These are phyloP conservation scores for Pyralis farinalis DNA, from an alignment of 2,888 invertebrate species.

Conservation along the genomic window DNA sequence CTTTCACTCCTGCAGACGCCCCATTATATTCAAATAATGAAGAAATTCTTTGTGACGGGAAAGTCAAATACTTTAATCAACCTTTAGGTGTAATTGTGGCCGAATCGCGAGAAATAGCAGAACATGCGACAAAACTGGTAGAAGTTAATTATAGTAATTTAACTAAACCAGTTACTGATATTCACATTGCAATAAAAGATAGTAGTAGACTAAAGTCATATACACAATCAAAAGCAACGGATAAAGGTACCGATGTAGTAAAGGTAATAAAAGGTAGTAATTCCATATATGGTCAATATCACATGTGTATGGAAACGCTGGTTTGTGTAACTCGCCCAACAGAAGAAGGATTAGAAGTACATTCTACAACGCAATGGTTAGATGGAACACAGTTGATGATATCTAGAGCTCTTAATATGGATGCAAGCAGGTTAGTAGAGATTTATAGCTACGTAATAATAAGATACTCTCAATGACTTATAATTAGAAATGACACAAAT, in stretches of 20 bases:
- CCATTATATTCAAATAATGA: slow-evolving; percentile 30
- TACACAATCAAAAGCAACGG: slow-evolving; percentile 22
- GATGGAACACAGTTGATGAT: slow-evolving; percentile 76
- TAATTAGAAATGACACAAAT: no score
- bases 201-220: slow-evolving; percentile 20
- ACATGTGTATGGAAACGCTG: slow-evolving; percentile 87
- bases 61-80: slow-evolving; percentile 40
- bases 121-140: slow-evolving; percentile 77
- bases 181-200: slow-evolving; percentile 29
- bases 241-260: slow-evolving; percentile 41
- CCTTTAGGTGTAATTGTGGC: slow-evolving; percentile 77
- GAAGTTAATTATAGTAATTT: slow-evolving; percentile 70
- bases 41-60: slow-evolving; percentile 46
- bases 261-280: slow-evolving; percentile 68
- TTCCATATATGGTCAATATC: slow-evolving; percentile 82
- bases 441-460: no score
- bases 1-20: slow-evolving; percentile 47
- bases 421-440: slow-evolving; percentile 74
- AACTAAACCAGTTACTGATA: slow-evolving; percentile 32
- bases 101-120: slow-evolving; percentile 69
- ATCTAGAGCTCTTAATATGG: slow-evolving; percentile 70
- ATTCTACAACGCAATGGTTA: slow-evolving; percentile 81
- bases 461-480: no score
- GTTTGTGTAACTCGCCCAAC: slow-evolving; percentile 81
- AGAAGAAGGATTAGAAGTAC: slow-evolving; percentile 85